Base-by-base conservation (phyloP, 2,797 vertebrate genomes). In the Geotrypetes seraphini region DNA sequence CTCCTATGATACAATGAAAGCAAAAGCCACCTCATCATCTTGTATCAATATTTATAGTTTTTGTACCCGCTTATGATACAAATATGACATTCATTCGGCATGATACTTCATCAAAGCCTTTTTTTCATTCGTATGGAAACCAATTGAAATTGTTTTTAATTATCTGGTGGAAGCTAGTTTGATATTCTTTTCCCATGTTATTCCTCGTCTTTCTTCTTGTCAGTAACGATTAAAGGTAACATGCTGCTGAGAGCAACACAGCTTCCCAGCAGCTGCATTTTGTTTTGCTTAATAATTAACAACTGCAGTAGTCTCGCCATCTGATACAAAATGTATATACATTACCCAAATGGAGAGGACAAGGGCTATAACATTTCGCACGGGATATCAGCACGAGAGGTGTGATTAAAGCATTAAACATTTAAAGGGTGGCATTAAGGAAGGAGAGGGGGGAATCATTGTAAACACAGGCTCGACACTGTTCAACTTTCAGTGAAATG, bases 211-310 rank as follows among this genome's bases (percentile, higher is more conserved):
- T 43, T 57, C 69, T 70, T 63, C 35, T 46, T 71, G 72, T 81
- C 75, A 70, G 57, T 39, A 48, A 50, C 71, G 60, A 77, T 81
- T 70, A 80, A 71, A 78, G 72, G 71, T 63, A 72, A 63, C 69
- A 48, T 56, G 53, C 69, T 73, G 64, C 70, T 73, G 63, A 68
- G 66, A 71, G 61, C 77, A 68, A 71, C 65, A 63, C 50, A 61
- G 57, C 71, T 75, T 79, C 81, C 73, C 63, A 73, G 68, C 60
- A 71, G 69, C 39, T 76, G 60, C 63, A 56, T 78, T 81, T 79
- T 76, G 66, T 83, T 79, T 79, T 75, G 63, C 73, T 82, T 75
- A 79, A 81, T 81, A 74, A 84, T 82, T 84, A 79, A 79, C 73
- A 75, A 70, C 60, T 34, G 52, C 69, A 47, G 50, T 38, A 28